phyloP scores from a whole-genome alignment of 2,888 invertebrate genomes.

The Leptinotarsa rubiginosa region DNA sequence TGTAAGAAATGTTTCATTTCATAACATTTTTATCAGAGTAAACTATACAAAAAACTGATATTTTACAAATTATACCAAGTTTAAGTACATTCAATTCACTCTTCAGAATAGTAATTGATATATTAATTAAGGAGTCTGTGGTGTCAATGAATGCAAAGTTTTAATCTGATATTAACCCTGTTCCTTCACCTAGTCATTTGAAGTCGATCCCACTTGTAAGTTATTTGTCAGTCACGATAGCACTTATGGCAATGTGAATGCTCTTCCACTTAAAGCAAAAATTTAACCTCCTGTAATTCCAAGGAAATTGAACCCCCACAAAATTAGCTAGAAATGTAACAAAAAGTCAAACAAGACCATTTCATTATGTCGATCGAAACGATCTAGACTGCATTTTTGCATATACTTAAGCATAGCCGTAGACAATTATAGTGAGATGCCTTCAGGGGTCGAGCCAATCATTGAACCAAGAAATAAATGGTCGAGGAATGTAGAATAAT shows the following conservation, averaged over 20 bases:
- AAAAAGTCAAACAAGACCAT: not conserved
- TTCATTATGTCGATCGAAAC: not conserved
- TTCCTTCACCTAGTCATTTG: not conserved
- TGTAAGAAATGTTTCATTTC: too few relatives aligned
- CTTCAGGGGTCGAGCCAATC: not conserved
- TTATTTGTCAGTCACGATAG: not conserved
- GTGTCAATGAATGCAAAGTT: too few relatives aligned
- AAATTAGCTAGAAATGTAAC: not conserved
- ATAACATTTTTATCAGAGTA: too few relatives aligned
- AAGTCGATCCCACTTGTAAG: not conserved
- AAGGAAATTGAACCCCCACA: not conserved
- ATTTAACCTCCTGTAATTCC: not conserved
- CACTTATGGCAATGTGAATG: not conserved
- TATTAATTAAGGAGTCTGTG: too few relatives aligned
- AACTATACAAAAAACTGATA: too few relatives aligned
- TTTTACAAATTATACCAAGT: too few relatives aligned
- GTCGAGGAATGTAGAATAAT: not conserved
- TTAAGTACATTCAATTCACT: too few relatives aligned
- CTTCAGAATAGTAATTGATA: too few relatives aligned
- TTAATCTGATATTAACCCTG: not conserved
- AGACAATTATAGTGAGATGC: not conserved
- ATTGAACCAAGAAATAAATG: not conserved
- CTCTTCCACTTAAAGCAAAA: not conserved
- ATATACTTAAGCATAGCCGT: constrained; percentile 11
- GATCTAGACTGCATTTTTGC: constrained; percentile 12